phyloP scores from a whole-genome alignment of 1,140 invertebrate genomes.

The Parasteatoda tepidariorum region DNA sequence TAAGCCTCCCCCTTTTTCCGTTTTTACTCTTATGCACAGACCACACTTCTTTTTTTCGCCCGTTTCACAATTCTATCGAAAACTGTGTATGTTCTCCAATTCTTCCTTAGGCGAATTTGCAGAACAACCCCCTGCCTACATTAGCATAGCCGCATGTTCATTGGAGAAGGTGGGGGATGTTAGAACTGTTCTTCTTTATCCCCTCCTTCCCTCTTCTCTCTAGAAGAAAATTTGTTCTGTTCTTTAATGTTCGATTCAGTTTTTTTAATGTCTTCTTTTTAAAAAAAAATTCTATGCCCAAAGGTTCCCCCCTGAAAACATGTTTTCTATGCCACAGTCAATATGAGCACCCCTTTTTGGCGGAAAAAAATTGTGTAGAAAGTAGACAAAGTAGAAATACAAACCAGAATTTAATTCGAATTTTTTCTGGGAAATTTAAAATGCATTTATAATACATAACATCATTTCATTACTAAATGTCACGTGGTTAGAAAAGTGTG shows the following conservation, averaged over 20 bases:
- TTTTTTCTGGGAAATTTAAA: background rate
- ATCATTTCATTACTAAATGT: too few relatives aligned
- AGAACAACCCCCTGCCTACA: constrained; percentile 10
- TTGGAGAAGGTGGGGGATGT: constrained; percentile 32
- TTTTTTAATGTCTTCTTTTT: background rate
- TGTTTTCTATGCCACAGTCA: background rate
- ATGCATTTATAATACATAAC: too few relatives aligned
- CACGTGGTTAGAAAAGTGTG: background rate
- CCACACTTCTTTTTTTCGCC: background rate
- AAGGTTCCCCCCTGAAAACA: background rate
- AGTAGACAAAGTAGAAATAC: background rate
- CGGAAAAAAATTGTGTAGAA: background rate
- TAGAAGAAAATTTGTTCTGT: constrained; percentile 36
- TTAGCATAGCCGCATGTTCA: constrained; percentile 58
- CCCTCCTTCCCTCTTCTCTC: background rate
- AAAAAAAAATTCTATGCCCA: background rate
- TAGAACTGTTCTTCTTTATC: too few relatives aligned
- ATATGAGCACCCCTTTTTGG: background rate
- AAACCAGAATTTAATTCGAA: background rate
- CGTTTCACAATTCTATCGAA: constrained; percentile 3
- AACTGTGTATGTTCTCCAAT: background rate
- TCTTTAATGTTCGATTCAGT: constrained; percentile 38
- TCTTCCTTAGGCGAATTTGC: constrained; percentile 44
- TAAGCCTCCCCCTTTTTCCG: background rate
- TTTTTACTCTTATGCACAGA: background rate